A percentile compares a stretch with the other conserved stretches of the same genome.
Conservation (phyloP, 2,113 vertebrate genomes). For the Eurypyga helias region DNA sequence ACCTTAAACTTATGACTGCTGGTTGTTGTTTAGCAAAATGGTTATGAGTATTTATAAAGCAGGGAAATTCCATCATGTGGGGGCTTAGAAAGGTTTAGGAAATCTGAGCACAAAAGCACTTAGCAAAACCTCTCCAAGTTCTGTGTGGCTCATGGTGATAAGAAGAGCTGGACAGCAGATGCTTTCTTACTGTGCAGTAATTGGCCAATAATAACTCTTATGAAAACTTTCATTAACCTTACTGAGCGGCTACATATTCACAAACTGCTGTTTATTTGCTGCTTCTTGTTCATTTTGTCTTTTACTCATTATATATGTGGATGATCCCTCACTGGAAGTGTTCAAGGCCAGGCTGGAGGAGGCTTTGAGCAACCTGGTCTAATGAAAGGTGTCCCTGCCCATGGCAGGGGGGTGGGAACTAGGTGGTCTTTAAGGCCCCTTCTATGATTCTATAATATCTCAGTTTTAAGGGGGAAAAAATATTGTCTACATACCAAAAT, state of each 20-base stretch:
- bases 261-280: neutral
- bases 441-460: neutral
- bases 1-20: neutral
- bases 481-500: neutral
- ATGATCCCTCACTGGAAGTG: too few relatives aligned
- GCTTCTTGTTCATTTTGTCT: neutral
- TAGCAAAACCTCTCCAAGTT: neutral
- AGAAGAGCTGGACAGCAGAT: neutral
- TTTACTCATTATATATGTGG: neutral
- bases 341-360: too few relatives aligned
- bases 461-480: neutral
- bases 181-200: neutral
- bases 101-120: neutral
- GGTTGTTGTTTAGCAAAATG: neutral
- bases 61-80: neutral
- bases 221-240: neutral
- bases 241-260: neutral
- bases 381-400: too few relatives aligned
- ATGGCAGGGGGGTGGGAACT: too few relatives aligned
- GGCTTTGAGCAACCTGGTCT: too few relatives aligned
- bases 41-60: neutral
- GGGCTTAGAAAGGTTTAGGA: neutral
- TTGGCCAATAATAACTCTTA: neutral
- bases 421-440: too few relatives aligned
- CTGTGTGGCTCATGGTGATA: neutral